Percentiles rank a stretch among this genome's conserved stretches.
phyloP scores from a whole-genome alignment of 2,797 vertebrate species.

The Emydoidea blandingii region DNA sequence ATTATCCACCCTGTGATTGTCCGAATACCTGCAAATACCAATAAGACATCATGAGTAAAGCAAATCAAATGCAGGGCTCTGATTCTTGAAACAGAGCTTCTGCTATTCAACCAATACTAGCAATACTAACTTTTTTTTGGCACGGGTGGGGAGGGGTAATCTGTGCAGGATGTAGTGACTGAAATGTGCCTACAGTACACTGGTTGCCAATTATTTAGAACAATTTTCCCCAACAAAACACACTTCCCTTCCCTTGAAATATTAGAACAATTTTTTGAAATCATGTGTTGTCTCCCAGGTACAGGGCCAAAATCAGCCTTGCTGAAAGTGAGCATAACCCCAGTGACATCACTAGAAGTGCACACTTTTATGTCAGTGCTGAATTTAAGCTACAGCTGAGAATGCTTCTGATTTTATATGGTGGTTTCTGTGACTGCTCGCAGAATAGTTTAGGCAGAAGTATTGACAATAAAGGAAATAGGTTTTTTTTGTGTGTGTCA shows the following conservation, averaged over 20 bases:
- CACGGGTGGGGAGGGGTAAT: not conserved
- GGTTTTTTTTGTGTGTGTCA: not conserved
- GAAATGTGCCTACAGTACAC: not conserved
- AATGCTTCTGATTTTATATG: not conserved
- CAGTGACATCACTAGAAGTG: not conserved
- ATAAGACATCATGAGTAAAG: not conserved
- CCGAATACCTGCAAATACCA: constrained; percentile 12
- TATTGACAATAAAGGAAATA: not conserved
- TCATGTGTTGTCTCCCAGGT: not conserved
- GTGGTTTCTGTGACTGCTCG: not conserved
- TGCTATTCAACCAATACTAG: constrained; percentile 21
- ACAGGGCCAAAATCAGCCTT: not conserved
- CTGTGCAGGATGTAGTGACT: constrained; percentile 36
- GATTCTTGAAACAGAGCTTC: constrained; percentile 24
- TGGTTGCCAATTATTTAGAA: not conserved
- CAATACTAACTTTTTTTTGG: not conserved
- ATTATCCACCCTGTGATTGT: not conserved
- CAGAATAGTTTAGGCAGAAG: not conserved
- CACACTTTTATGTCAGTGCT: not conserved
- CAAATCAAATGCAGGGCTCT: not conserved
- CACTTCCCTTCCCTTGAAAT: constrained; percentile 36
- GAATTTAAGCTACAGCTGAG: not conserved
- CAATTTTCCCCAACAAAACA: constrained; percentile 38
- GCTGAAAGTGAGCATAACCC: not conserved
- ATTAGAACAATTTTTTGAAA: not conserved